Evolutionary conservation across 2,113 vertebrate species (phyloP).

Genomic region (Bubo blakistoni): DNA sequence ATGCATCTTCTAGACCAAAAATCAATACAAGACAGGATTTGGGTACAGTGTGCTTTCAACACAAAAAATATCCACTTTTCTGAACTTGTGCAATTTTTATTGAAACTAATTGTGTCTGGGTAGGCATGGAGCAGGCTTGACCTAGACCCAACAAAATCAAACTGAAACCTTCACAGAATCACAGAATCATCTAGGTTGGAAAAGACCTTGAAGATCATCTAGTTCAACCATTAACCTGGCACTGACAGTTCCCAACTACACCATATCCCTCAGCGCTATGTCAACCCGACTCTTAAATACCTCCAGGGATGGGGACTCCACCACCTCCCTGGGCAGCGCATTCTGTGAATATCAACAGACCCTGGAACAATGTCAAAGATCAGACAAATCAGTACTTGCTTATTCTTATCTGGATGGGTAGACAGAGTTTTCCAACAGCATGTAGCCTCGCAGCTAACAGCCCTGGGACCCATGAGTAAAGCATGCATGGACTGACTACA

Average conservation of each 20-base stretch:
- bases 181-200: no score
- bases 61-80: neutral
- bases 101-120: neutral
- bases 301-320: no score
- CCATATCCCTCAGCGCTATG: no score
- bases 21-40: neutral
- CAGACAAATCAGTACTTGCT: neutral
- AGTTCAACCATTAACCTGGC: no score
- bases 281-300: no score
- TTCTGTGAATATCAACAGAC: neutral
- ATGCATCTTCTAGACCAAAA: neutral
- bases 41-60: neutral
- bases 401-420: neutral
- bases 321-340: no score
- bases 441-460: rapidly evolving
- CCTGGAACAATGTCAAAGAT: neutral
- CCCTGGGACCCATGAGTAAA: neutral
- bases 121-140: neutral
- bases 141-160: neutral
- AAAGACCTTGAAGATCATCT: no score
- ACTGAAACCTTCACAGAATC: neutral
- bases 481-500: neutral
- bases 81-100: neutral
- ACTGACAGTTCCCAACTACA: no score
- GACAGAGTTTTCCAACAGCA: neutral